phyloP scores from a whole-genome alignment of 2,113 vertebrate genomes.

The Larimichthys crocea region DNA sequence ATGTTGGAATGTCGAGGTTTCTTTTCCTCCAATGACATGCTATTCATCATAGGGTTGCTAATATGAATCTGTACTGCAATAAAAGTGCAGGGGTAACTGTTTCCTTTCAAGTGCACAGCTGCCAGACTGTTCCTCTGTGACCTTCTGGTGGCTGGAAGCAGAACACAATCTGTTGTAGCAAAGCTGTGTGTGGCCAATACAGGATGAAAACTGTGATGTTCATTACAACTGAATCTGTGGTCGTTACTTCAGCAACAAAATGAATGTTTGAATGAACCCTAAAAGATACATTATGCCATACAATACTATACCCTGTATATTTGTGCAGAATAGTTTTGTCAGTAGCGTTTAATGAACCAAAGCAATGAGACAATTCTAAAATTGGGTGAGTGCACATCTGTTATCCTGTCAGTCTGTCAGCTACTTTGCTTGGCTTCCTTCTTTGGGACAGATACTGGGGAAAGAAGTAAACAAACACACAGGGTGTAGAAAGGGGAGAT shows the following conservation, averaged over 20 bases:
- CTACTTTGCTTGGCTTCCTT: not conserved
- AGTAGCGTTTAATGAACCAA: not conserved
- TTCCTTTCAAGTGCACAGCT: not conserved
- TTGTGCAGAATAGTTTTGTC: not conserved
- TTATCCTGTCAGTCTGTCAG: not conserved
- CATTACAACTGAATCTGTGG: not conserved
- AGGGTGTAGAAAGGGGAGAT: constrained; percentile 7
- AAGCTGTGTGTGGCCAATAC: not conserved
- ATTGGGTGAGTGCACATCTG: not conserved
- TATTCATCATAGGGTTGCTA: not conserved
- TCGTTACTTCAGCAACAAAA: not conserved
- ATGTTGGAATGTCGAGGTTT: not conserved
- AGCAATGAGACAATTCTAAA: not conserved
- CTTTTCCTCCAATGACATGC: not conserved
- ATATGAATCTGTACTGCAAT: constrained; percentile 6
- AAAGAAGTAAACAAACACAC: constrained; percentile 6
- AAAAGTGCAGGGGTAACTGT: constrained; percentile 12
- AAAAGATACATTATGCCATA: not conserved
- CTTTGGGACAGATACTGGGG: not conserved
- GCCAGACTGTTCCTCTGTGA: constrained; percentile 1
- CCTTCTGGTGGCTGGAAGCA: constrained; percentile 7
- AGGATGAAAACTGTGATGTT: not conserved
- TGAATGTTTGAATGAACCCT: not conserved
- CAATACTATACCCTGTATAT: not conserved
- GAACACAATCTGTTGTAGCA: constrained; percentile 15